Conservation (phyloP, 2,888 invertebrate genomes). For the Eupithecia exiguata region DNA sequence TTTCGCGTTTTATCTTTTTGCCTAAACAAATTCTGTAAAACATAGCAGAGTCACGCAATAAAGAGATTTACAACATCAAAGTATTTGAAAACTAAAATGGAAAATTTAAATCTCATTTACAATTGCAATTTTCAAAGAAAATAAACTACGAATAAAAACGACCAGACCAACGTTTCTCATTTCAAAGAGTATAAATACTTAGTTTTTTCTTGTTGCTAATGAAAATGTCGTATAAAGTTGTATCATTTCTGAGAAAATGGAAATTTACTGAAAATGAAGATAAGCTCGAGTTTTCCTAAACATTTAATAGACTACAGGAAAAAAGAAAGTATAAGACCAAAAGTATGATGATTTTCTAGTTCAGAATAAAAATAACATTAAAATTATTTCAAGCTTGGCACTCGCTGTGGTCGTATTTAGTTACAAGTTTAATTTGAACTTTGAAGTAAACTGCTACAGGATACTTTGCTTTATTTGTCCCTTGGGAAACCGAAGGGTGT, state of each 20-base stretch:
- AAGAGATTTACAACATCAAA: constrained; percentile 46
- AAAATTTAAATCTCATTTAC: constrained; percentile 33
- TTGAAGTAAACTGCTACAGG: background rate
- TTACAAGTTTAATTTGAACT: background rate
- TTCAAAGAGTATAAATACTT: constrained; percentile 34
- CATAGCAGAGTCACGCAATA: constrained; percentile 37
- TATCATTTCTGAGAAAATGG: constrained; percentile 8
- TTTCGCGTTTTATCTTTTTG: constrained; percentile 58
- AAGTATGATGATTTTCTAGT: background rate
- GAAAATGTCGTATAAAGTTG: constrained; percentile 18
- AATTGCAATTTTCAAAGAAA: constrained; percentile 44
- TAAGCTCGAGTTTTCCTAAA: background rate
- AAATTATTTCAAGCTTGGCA: background rate
- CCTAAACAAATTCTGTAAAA: constrained; percentile 40
- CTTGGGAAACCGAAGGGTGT: background rate
- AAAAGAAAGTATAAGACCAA: background rate
- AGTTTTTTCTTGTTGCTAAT: constrained; percentile 24
- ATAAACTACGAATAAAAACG: constrained; percentile 12
- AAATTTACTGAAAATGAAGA: background rate
- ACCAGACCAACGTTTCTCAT: constrained; percentile 33
- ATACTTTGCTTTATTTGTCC: constrained; percentile 2
- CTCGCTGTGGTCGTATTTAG: background rate
- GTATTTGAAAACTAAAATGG: constrained; percentile 57
- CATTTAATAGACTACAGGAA: background rate
- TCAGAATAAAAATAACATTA: background rate